Evolutionary conservation across 2,113 vertebrate species (phyloP), one percentile per base, ranked within the genome.

Genomic region (Dascyllus trimaculatus): DNA sequence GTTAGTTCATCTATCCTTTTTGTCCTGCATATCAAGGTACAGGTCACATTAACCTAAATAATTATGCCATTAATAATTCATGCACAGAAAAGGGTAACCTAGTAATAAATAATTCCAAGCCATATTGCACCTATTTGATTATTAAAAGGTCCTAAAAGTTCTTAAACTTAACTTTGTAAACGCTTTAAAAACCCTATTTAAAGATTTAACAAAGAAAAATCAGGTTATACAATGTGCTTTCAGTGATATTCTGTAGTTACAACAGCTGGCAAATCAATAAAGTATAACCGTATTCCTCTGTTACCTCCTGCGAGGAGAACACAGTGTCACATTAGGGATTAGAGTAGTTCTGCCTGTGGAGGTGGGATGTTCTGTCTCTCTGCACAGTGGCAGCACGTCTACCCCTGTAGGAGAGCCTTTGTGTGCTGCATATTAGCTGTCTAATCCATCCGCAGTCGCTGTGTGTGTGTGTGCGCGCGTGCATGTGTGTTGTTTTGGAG

Each of bases 371-470:
- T n/a, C 46, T 62, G 32, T 75, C 53, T 78, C 25, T 57, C 38
- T 17, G 66, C 65, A 38, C 70, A 60, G 54, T 22, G 56, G 57
- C 72, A 52, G 26, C 57, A 58, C 68, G 60, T 85, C 71, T 54
- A 24, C 69, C 80, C 48, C 69, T 75, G 71, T 80, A 78, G 81
- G 78, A 78, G 59, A 72, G 29, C 48, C 38, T 73, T 48, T 72
- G 38, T 82, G 35, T 58, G 61, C 59, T 54, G 40, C 70, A 59
- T 59, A 67, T 85, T 51, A 83, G 69, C 53, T 22, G 70, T 86
- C 59, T 59, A 24, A 67, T 85, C 78, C 82, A 86, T 86, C 71
- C 71, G 19, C 75, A 71, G 57, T 61, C 25, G 40, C 66, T 56
- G 18, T 85, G 22, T 76, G 40, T 80, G 60, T n/a, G n/a, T 83